These are phyloP conservation scores for Chloroclysta siterata DNA, from an alignment of 2,888 invertebrate genomes.

Conservation along the genomic window DNA sequence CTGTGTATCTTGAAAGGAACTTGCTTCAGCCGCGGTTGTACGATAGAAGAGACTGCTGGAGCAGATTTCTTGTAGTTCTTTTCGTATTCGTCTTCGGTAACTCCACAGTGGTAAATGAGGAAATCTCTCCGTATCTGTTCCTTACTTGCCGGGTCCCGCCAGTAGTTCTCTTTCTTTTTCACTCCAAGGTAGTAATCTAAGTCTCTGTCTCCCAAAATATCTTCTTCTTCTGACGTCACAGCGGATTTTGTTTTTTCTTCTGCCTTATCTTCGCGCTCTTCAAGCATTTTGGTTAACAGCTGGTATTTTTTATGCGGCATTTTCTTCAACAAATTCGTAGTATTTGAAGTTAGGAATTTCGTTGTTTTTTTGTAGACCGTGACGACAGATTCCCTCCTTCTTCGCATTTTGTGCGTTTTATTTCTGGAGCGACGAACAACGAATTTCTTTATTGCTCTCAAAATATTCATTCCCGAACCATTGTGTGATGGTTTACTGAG, in stretches of 20 bases:
- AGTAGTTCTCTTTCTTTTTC: constrained; percentile 69
- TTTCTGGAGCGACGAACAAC: constrained; percentile 46
- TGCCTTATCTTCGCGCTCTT: constrained; percentile 50
- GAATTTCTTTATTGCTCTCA: constrained; percentile 50
- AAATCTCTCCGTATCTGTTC: constrained; percentile 78
- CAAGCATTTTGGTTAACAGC: constrained; percentile 55
- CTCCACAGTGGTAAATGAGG: constrained; percentile 73
- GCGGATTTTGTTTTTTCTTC: constrained; percentile 38
- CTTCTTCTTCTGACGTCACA: constrained; percentile 48
- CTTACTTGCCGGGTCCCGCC: constrained; percentile 72
- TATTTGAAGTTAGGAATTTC: constrained; percentile 70
- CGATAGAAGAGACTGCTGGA: constrained; percentile 53
- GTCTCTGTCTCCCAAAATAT: constrained; percentile 70
- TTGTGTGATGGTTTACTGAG: constrained; percentile 33
- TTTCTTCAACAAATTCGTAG: constrained; percentile 68
- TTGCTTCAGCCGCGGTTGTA: constrained; percentile 69
- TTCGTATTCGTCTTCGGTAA: constrained; percentile 74
- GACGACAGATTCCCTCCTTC: constrained; percentile 73
- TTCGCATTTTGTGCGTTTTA: constrained; percentile 59
- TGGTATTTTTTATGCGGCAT: constrained; percentile 65
- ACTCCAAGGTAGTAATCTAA: constrained; percentile 77
- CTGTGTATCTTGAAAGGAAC: constrained; percentile 78
- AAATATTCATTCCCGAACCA: constrained; percentile 42
- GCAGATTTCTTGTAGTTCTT: constrained; percentile 58
- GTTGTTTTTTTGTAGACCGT: constrained; percentile 77